Evolutionary conservation across 1,140 invertebrate genomes (phyloP).

Genomic region (Neodiprion lecontei): DNA sequence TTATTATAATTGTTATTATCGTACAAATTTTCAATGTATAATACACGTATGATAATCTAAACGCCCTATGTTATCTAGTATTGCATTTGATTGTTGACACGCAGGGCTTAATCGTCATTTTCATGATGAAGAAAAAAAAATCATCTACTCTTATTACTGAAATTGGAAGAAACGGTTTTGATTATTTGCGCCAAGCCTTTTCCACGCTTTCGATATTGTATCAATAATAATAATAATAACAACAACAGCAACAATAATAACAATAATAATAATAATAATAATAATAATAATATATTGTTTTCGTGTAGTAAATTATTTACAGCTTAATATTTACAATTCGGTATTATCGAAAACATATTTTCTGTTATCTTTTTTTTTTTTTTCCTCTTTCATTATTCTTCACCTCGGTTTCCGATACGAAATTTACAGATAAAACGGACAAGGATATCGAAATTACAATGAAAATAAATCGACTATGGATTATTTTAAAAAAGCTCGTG

Average conservation of each 20-base stretch:
- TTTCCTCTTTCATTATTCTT: no score
- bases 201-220: not conserved
- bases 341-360: not conserved
- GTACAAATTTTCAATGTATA: no score
- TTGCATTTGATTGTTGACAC: slow-evolving; percentile 50
- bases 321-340: not conserved
- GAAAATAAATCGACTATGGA: no score
- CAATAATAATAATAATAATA: not conserved
- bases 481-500: no score
- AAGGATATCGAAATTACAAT: no score
- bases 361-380: no score
- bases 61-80: slow-evolving; percentile 25
- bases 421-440: no score
- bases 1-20: no score
- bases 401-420: no score
- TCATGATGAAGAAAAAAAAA: not conserved
- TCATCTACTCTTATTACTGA: not conserved
- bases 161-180: slow-evolving; percentile 2
- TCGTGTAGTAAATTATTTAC: not conserved
- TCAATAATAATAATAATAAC: not conserved
- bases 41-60: slow-evolving; percentile 26
- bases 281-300: not conserved
- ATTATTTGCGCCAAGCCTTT: not conserved
- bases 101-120: slow-evolving; percentile 21
- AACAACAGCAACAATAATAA: not conserved